These are phyloP conservation scores for Sebastes miniatus DNA, from an alignment of 2,797 vertebrate species.

Conservation along the genomic window DNA sequence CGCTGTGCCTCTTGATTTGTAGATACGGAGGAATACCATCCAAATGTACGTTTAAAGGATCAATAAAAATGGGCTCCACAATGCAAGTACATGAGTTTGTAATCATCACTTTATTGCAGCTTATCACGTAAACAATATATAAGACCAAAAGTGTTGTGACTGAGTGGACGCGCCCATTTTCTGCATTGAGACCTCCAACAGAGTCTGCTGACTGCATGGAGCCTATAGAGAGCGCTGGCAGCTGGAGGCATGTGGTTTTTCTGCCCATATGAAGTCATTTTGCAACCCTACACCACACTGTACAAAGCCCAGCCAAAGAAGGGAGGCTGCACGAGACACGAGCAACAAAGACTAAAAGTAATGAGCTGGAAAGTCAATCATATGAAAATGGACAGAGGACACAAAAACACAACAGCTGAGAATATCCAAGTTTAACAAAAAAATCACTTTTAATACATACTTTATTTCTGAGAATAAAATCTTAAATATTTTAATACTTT, in stretches of 20 bases:
- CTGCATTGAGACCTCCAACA: slow-evolving; percentile 58
- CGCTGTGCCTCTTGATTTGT: not conserved
- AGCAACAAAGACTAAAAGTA: slow-evolving; percentile 73
- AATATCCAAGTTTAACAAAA: slow-evolving; percentile 86
- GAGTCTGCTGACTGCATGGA: slow-evolving; percentile 62
- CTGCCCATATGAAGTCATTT: slow-evolving; percentile 70
- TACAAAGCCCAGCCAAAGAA: slow-evolving; percentile 68
- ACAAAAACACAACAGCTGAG: slow-evolving; percentile 78
- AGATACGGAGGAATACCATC: not conserved
- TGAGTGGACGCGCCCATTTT: slow-evolving; percentile 71
- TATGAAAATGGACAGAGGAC: slow-evolving; percentile 77
- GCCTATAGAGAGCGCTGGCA: slow-evolving; percentile 60
- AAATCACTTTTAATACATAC: slow-evolving; percentile 85
- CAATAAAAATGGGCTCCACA: slow-evolving; percentile 61
- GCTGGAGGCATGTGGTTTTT: slow-evolving; percentile 58
- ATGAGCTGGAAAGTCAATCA: slow-evolving; percentile 76
- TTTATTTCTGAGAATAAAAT: slow-evolving; percentile 84
- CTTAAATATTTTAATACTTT: slow-evolving; percentile 78
- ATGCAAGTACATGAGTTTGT: slow-evolving; percentile 55
- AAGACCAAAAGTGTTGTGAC: slow-evolving; percentile 83
- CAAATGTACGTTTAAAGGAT: not conserved
- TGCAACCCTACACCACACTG: slow-evolving; percentile 71
- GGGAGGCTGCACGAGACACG: slow-evolving; percentile 64
- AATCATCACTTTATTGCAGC: slow-evolving; percentile 78
- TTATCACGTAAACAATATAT: slow-evolving; percentile 81